A percentile compares a stretch with the other conserved stretches of the same genome.
Conservation (phyloP, 2,797 vertebrate species). For the Nannoperca obscura region DNA sequence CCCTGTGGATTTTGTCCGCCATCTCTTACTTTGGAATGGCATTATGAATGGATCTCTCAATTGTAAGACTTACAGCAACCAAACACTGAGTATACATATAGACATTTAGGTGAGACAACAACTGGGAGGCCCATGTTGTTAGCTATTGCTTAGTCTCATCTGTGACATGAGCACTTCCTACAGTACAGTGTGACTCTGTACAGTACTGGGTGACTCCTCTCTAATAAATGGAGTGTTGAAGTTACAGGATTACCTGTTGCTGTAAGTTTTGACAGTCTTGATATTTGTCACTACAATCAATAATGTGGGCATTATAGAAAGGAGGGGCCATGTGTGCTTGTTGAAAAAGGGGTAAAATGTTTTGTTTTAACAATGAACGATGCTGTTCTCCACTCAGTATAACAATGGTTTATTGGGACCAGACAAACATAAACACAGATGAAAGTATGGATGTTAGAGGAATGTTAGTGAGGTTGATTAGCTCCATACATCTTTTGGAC, state of each 20-base stretch:
- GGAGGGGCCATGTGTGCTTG: background rate
- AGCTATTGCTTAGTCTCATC: too few species aligned
- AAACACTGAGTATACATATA: too few species aligned
- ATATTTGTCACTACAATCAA: background rate
- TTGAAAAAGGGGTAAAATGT: background rate
- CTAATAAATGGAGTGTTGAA: background rate
- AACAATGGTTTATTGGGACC: constrained; percentile 11
- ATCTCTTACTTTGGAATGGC: too few species aligned
- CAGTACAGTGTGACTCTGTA: background rate
- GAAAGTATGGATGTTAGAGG: background rate
- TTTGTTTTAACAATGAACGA: background rate
- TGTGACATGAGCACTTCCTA: background rate
- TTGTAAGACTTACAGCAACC: too few species aligned
- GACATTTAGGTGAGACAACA: too few species aligned
- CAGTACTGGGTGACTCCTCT: too few species aligned
- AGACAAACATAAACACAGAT: background rate
- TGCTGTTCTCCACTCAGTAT: background rate
- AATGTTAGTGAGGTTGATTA: background rate
- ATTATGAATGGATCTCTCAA: too few species aligned
- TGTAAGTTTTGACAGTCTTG: background rate
- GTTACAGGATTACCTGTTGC: background rate
- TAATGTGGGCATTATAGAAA: too few species aligned
- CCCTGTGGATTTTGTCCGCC: too few species aligned
- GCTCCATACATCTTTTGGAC: too few species aligned
- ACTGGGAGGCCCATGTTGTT: too few species aligned